Percentiles rank a stretch among this genome's conserved stretches.
These are phyloP conservation scores for Xestia sexstrigata DNA, from an alignment of 2,888 invertebrate genomes.

Conservation along the genomic window DNA sequence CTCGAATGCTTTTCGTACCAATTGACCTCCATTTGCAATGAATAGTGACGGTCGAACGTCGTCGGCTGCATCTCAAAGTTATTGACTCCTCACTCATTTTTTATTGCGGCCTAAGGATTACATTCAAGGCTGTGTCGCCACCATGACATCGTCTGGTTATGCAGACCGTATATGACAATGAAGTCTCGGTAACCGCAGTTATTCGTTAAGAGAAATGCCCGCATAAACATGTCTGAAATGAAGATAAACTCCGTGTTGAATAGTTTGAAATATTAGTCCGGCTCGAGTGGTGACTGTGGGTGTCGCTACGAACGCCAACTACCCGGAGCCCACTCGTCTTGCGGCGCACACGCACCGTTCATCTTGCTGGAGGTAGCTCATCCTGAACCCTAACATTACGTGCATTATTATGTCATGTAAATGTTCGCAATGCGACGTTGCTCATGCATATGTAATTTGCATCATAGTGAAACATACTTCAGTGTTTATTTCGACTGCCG, in stretches of 20 bases:
- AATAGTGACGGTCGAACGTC: constrained; percentile 75
- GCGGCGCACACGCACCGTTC: constrained; percentile 33
- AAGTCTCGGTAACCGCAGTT: constrained; percentile 75
- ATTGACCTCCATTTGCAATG: constrained; percentile 85
- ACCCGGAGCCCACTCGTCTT: constrained; percentile 54
- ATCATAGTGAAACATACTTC: constrained; percentile 47
- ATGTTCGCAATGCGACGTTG: constrained; percentile 35
- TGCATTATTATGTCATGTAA: constrained; percentile 68
- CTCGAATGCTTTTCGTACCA: constrained; percentile 77
- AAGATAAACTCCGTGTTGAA: constrained; percentile 82
- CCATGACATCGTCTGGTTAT: constrained; percentile 68
- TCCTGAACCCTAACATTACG: constrained; percentile 64
- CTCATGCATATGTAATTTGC: constrained; percentile 43
- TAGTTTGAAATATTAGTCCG: constrained; percentile 80
- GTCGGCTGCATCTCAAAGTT: constrained; percentile 76
- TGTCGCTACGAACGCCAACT: constrained; percentile 69
- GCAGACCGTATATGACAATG: constrained; percentile 76
- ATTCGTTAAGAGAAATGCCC: constrained; percentile 76
- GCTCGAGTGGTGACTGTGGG: constrained; percentile 73
- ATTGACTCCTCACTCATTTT: constrained; percentile 79
- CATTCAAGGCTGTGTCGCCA: constrained; percentile 74
- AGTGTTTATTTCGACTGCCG: constrained; percentile 63
- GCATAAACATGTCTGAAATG: constrained; percentile 81
- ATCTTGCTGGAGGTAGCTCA: constrained; percentile 67
- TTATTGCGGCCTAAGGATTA: constrained; percentile 75